Evolutionary conservation across 2,113 vertebrate genomes (phyloP), one percentile per base, ranked within the genome.

Genomic region (Empidonax alnorum): DNA sequence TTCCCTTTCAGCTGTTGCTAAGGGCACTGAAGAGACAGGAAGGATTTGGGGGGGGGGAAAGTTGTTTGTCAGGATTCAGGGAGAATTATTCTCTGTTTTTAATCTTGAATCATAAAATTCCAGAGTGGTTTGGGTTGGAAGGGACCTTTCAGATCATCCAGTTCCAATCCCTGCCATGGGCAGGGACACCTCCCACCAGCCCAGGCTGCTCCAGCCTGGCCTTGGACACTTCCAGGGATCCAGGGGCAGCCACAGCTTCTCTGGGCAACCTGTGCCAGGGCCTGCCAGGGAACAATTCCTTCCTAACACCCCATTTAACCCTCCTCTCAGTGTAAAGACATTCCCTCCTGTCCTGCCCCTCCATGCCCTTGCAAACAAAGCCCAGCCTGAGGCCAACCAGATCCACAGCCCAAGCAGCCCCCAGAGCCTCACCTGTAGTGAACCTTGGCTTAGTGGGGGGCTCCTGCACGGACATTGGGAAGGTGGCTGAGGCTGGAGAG

Each of bases 401-500:
- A 24, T 16, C 11, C 49, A 33, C 35, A 31, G 33, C 23, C 1
- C 10, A 49, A 46, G 71, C 35, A 39, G 50, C 50, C 37, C 28
- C 62, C 58, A 3, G 10, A 28, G 56, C 33, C 5, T 81, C 95
- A 99, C 99, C 99, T 98, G 99, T 99, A 52, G 99, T 99, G 93
- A 99, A 99, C 62, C 99, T 98, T 10, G 99, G 99, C 94, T 99
- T 99, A 93, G 97, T 74, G 12, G 99, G 98, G 3, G 99, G 98
- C 85, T 99, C 99, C 96, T 98, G 99, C 41, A 98, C 98, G 0
- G 98, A 98, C 97, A 99, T 98, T 2, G 99, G 99, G 97, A 99
- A 99, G 93, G 98, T 99, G 81, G 99, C 98, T 0, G 99, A 99
- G 10, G 99, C 99, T 0, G 99, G 99, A 2, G 99, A 99, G 9